Base-by-base conservation (phyloP, 2,113 vertebrate species). In the Oncorhynchus mykiss region DNA sequence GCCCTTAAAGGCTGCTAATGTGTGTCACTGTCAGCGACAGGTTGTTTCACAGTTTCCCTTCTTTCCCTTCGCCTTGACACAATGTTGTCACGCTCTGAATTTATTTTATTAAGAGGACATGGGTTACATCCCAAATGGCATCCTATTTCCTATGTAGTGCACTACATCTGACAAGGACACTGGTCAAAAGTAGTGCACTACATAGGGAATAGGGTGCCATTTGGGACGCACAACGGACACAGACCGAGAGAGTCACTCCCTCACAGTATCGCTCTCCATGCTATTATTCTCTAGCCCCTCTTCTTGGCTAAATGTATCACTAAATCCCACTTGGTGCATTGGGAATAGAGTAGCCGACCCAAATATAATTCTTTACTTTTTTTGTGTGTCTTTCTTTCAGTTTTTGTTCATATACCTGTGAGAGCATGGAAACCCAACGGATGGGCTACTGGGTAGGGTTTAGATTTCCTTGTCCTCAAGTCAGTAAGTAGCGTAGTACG, bases 1-100 rank as follows among this genome's bases (percentile, higher is more conserved):
- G 67, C 77, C 87, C 86, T 90, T 86, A 88, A 79, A 82, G 84
- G 82, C 78, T 76, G 80, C 78, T 87, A 87, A 90, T 78, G 84
- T 67, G 81, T 1, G 74, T 80, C 78, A 78, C 86, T 83, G 86
- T 86, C 79, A 72, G 77, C 77, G 70, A 80, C 77, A 80, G 78
- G 78, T 84, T 78, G 80, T 74, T 77, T 62, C 78, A 57, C 60
- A 64, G 24, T 65, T 71, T 49, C 11, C 39, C 9, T 45, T 11
- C 76, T 27, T 67, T 29, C 51, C 3, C 7, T 6, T 18, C 3
- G 9, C 34, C 60, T 2, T 79, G 62, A 11, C 72, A 62, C 5
- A 54, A 14, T 3, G 51, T 54, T 18, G 51, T 18, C 75, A 66
- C 65, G 60, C 66, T 29, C 69, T 69, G 13, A 59, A 82, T 45